These are phyloP conservation scores for Ceyx margarethae DNA, from an alignment of 2,113 vertebrate species.

Conservation along the genomic window DNA sequence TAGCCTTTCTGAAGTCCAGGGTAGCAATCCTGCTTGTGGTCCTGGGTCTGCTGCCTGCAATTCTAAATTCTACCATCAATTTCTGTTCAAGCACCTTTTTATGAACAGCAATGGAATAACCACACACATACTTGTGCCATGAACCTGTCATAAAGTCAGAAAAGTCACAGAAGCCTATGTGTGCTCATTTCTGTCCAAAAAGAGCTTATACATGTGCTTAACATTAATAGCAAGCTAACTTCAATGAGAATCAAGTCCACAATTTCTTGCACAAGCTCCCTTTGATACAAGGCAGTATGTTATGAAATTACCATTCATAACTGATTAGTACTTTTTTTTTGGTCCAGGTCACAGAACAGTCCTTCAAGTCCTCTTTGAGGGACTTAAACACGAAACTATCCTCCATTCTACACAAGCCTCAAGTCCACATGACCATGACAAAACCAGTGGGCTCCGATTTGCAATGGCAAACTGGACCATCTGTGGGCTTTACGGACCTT, in stretches of 20 bases:
- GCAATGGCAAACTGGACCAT: slow-evolving; percentile 10
- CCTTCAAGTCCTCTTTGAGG: not conserved
- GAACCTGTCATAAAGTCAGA: not conserved
- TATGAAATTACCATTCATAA: not conserved
- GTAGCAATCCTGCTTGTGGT: too few species aligned
- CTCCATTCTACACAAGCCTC: not conserved
- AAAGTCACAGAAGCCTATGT: not conserved
- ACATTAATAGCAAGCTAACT: not conserved
- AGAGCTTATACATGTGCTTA: not conserved
- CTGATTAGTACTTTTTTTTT: not conserved
- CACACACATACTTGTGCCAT: not conserved
- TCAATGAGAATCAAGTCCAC: not conserved
- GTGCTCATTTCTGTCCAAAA: not conserved
- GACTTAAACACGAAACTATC: not conserved
- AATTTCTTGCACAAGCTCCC: not conserved
- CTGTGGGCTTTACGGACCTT: not conserved
- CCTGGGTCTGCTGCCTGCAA: too few species aligned
- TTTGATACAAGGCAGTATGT: not conserved
- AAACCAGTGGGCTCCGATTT: not conserved
- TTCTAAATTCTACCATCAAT: too few species aligned
- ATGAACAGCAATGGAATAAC: not conserved
- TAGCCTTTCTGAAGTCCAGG: too few species aligned
- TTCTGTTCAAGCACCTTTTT: not conserved
- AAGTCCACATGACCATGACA: not conserved
- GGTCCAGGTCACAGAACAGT: not conserved